Evolutionary conservation across 2,888 invertebrate genomes (phyloP).

Genomic region (Cataglyphis livida): DNA sequence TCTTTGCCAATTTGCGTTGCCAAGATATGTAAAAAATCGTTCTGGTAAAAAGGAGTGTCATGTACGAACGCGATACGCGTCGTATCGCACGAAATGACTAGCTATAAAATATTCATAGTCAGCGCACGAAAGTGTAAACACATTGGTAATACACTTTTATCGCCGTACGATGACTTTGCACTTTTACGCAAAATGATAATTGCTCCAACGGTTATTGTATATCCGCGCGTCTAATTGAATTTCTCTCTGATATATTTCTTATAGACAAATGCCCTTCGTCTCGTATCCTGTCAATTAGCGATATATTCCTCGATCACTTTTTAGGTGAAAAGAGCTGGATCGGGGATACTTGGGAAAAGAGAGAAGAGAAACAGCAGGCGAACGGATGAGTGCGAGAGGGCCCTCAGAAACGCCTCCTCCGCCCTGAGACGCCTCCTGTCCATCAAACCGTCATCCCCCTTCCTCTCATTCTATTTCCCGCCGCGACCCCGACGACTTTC

Average conservation of each 20-base stretch:
- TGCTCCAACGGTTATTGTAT: neutral
- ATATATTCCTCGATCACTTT: constrained; percentile 16
- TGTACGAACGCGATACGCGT: neutral
- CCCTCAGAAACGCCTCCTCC: constrained; percentile 78
- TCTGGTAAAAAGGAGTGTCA: neutral
- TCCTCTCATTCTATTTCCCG: constrained; percentile 75
- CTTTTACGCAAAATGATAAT: neutral
- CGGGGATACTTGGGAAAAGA: constrained; percentile 52
- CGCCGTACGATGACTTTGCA: neutral
- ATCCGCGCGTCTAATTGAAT: constrained; percentile 8
- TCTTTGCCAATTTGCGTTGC: constrained; percentile 5
- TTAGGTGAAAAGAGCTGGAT: constrained; percentile 44
- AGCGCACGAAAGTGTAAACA: constrained; percentile 2
- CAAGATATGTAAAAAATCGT: constrained; percentile 16
- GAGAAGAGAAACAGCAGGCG: constrained; percentile 74
- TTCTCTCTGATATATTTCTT: constrained; percentile 19
- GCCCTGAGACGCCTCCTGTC: constrained; percentile 83
- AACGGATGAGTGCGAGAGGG: constrained; percentile 71
- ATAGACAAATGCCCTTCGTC: neutral
- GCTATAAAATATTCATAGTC: constrained; percentile 11
- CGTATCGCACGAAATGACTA: neutral
- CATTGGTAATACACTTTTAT: neutral
- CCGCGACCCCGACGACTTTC: constrained; percentile 68
- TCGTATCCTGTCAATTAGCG: constrained; percentile 29
- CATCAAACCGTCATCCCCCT: constrained; percentile 80